These are phyloP conservation scores for Xiphorhynchus erythropygius DNA, from an alignment of 2,797 vertebrate genomes.

Conservation along the genomic window DNA sequence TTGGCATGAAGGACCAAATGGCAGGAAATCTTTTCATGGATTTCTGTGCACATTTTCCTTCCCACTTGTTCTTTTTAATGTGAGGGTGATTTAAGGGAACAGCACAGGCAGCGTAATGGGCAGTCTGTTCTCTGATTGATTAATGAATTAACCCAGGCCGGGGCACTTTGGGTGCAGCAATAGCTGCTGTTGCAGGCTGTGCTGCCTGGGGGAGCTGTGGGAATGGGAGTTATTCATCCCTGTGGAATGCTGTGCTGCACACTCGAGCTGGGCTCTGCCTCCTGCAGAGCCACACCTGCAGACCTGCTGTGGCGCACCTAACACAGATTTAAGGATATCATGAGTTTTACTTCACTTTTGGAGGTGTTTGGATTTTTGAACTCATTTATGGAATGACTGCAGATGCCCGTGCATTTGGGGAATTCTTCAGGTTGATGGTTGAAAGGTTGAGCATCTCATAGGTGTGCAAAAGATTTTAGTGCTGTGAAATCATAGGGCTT, in stretches of 20 bases:
- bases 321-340: not conserved
- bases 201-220: not conserved
- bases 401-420: not conserved
- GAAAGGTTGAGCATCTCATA: not conserved
- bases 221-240: not conserved
- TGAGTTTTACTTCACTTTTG: not conserved
- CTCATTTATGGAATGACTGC: not conserved
- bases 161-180: not conserved
- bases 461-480: not conserved
- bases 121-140: not conserved
- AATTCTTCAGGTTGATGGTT: not conserved
- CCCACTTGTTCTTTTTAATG: not conserved
- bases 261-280: not conserved
- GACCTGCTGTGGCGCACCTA: not conserved
- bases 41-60: conserved; percentile 22
- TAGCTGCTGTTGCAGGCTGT: not conserved
- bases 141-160: not conserved
- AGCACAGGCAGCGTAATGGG: not conserved
- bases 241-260: not conserved
- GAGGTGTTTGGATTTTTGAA: not conserved
- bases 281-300: not conserved
- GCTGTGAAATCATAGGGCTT: not conserved
- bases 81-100: conserved; percentile 3
- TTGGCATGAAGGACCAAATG: not conserved
- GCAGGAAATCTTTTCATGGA: not conserved